phyloP scores from a whole-genome alignment of 2,888 invertebrate genomes.

The Crocallis elinguaria region DNA sequence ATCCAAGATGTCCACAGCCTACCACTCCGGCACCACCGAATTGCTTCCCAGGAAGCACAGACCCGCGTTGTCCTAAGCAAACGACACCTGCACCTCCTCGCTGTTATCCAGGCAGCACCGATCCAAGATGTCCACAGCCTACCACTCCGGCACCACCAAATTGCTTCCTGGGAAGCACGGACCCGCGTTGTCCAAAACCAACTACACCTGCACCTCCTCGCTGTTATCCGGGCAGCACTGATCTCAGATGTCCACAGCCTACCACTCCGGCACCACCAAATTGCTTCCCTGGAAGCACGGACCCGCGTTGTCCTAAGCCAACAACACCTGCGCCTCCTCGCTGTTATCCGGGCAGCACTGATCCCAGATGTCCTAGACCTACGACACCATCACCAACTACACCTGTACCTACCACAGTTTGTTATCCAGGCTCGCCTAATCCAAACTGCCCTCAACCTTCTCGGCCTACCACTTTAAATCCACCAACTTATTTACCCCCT shows the following conservation, averaged over 20 bases:
- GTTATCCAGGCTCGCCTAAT: slow-evolving; percentile 48
- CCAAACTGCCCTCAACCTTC: slow-evolving; percentile 53
- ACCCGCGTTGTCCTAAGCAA: slow-evolving; percentile 51
- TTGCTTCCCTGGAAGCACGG: slow-evolving; percentile 50
- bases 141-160: slow-evolving; percentile 45
- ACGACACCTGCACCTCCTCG: slow-evolving; percentile 47
- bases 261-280: slow-evolving; percentile 34
- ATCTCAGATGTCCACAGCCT: slow-evolving; percentile 51
- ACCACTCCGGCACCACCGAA: slow-evolving; percentile 40
- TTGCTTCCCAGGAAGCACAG: slow-evolving; percentile 58
- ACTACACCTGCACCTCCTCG: slow-evolving; percentile 35
- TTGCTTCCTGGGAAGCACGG: slow-evolving; percentile 57
- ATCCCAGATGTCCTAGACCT: slow-evolving; percentile 49
- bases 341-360: slow-evolving; percentile 54
- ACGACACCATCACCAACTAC: slow-evolving; percentile 43
- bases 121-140: slow-evolving; percentile 47
- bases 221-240: slow-evolving; percentile 29
- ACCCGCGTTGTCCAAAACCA: slow-evolving; percentile 48
- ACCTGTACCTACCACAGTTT: slow-evolving; percentile 42
- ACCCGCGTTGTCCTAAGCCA: slow-evolving; percentile 53
- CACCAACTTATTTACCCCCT: slow-evolving; percentile 54
- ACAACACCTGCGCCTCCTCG: slow-evolving; percentile 42
- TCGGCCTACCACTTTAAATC: slow-evolving; percentile 38
- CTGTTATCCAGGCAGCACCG: slow-evolving; percentile 45
- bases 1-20: slow-evolving; percentile 46